These are phyloP conservation scores for Carapus acus DNA, from an alignment of 2,797 vertebrate genomes.

Conservation along the genomic window DNA sequence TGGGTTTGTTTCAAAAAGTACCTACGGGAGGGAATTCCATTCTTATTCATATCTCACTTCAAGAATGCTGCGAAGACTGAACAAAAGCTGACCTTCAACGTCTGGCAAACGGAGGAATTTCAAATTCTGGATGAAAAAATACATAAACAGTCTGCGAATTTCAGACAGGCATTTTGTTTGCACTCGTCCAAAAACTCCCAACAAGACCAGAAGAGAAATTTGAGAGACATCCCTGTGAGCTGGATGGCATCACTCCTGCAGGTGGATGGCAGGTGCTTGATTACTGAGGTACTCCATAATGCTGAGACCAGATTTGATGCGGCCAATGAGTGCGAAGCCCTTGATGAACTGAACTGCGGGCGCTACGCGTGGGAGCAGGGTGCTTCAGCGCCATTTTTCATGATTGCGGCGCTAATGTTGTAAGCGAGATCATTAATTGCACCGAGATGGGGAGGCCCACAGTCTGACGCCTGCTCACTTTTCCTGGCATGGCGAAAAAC, in stretches of 20 bases:
- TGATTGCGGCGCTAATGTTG: slow-evolving; percentile 55
- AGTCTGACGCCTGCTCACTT: slow-evolving; percentile 24
- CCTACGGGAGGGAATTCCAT: slow-evolving; percentile 7
- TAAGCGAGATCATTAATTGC: slow-evolving; percentile 63
- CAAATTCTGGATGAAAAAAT: not conserved
- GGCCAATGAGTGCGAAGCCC: slow-evolving; percentile 45
- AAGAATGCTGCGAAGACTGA: not conserved
- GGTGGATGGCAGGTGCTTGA: slow-evolving; percentile 39
- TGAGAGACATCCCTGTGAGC: slow-evolving; percentile 17
- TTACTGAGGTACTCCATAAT: slow-evolving; percentile 51
- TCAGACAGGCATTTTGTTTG: slow-evolving; percentile 4
- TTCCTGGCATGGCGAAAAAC: not conserved
- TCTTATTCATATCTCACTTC: slow-evolving; percentile 6
- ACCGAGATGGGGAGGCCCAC: slow-evolving; percentile 27
- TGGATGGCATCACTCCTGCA: slow-evolving; percentile 30
- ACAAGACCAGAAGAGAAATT: slow-evolving; percentile 22
- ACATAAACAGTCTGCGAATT: slow-evolving; percentile 4
- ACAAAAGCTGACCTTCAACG: too few species aligned
- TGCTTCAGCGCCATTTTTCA: slow-evolving; percentile 52
- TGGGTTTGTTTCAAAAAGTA: slow-evolving; percentile 15
- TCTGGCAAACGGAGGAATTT: too few species aligned
- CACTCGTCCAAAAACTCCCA: not conserved
- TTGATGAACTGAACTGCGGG: slow-evolving; percentile 59
- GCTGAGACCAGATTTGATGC: slow-evolving; percentile 46
- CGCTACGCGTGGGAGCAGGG: slow-evolving; percentile 50